Evolutionary conservation across 2,888 invertebrate species (phyloP).

Genomic region (Craniophora ligustri): DNA sequence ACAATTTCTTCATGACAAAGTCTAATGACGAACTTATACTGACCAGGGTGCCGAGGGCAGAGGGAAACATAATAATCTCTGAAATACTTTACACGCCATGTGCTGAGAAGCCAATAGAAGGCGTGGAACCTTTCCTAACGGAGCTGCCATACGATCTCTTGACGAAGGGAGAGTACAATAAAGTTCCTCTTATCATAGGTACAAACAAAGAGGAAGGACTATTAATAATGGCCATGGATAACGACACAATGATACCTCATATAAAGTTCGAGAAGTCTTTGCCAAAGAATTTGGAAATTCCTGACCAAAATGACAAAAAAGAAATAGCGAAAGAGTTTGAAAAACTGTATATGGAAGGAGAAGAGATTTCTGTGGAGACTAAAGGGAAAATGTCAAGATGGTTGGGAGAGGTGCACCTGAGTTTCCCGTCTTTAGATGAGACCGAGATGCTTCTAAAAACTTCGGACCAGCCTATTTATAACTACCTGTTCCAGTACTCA

Average conservation of each 20-base stretch:
- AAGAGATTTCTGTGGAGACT: conserved; percentile 63
- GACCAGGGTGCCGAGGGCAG: conserved; percentile 70
- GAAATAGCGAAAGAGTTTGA: conserved; percentile 63
- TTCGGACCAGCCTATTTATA: conserved; percentile 67
- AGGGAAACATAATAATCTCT: conserved; percentile 66
- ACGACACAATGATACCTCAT: conserved; percentile 63
- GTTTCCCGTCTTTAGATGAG: conserved; percentile 66
- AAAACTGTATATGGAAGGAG: conserved; percentile 75
- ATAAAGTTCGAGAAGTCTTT: conserved; percentile 68
- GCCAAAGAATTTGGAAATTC: conserved; percentile 73
- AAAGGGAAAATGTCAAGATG: conserved; percentile 69
- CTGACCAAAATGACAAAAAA: conserved; percentile 55
- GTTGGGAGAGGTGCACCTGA: conserved; percentile 68
- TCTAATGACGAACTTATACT: conserved; percentile 69
- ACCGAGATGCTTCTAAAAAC: conserved; percentile 66
- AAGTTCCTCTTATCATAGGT: conserved; percentile 78
- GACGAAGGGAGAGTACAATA: conserved; percentile 67
- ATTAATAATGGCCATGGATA: conserved; percentile 69
- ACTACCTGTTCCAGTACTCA: conserved; percentile 70
- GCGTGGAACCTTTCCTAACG: conserved; percentile 74
- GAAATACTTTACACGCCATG: conserved; percentile 76
- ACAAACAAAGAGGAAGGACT: conserved; percentile 72
- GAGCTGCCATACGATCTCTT: conserved; percentile 69
- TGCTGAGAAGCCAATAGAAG: conserved; percentile 70
- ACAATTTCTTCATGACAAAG: conserved; percentile 69